Percentiles rank a stretch among this genome's conserved stretches.
phyloP scores from a whole-genome alignment of 2,113 vertebrate species.

The Albula goreensis region DNA sequence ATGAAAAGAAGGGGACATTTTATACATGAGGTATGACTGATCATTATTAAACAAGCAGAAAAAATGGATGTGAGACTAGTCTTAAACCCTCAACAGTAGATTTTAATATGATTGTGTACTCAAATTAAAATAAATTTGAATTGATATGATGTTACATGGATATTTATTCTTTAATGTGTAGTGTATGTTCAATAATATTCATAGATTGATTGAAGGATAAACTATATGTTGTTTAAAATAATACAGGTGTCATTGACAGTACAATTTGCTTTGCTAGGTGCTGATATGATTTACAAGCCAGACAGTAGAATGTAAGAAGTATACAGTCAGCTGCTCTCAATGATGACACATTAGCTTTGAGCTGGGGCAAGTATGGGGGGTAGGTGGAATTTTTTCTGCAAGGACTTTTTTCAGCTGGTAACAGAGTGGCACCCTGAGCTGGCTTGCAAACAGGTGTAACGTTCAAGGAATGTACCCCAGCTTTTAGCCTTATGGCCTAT shows the following conservation, averaged over 20 bases:
- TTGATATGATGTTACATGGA: neutral
- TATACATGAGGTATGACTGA: neutral
- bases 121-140: neutral
- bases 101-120: neutral
- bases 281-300: neutral
- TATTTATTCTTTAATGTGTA: too few species aligned
- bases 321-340: neutral
- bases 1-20: neutral
- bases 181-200: neutral
- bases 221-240: neutral
- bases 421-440: too few species aligned
- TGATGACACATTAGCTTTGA: neutral
- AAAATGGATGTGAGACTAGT: neutral
- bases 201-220: neutral
- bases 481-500: too few species aligned
- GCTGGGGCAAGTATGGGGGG: neutral
- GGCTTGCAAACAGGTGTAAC: neutral
- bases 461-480: too few species aligned
- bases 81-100: neutral
- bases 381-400: neutral
- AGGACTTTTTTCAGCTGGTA: neutral
- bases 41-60: neutral
- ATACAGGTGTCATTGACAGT: neutral
- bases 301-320: neutral
- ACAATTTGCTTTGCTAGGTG: neutral